Conservation (phyloP, 2,888 invertebrate species). For the Tipula vernalis region DNA sequence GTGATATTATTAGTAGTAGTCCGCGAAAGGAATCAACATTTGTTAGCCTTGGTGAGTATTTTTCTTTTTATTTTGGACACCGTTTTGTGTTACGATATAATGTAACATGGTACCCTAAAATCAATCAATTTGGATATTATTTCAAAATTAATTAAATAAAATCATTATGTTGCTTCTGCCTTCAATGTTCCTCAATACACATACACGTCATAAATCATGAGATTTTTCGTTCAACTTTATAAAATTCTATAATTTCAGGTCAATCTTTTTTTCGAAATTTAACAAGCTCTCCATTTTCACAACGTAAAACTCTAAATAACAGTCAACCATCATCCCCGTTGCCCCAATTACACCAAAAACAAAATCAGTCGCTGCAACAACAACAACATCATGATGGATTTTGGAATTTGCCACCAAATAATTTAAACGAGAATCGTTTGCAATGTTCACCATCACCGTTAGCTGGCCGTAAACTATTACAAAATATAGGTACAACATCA, state of each 20-base stretch:
- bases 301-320: constrained; percentile 26
- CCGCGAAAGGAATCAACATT: constrained; percentile 34
- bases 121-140: constrained; percentile 12
- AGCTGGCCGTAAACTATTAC: constrained; percentile 23
- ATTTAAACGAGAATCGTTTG: constrained; percentile 10
- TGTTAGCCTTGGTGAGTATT: constrained; percentile 28
- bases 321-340: constrained; percentile 20
- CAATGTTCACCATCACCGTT: constrained; percentile 17
- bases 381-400: constrained; percentile 13
- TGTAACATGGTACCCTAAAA: constrained; percentile 6
- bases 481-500: constrained; percentile 21
- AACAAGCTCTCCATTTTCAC: constrained; percentile 33
- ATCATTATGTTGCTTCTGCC: background rate
- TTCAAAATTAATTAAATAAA: background rate
- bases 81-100: background rate
- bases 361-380: background rate
- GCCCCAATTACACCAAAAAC: background rate
- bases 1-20: constrained; percentile 16
- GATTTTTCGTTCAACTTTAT: background rate
- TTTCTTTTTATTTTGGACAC: no score
- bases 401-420: constrained; percentile 17
- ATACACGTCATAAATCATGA: background rate
- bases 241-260: constrained; percentile 20
- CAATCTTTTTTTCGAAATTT: constrained; percentile 31
- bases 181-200: background rate